Base-by-base conservation (phyloP, 2,888 invertebrate genomes). In the Anoncus sp. region DNA sequence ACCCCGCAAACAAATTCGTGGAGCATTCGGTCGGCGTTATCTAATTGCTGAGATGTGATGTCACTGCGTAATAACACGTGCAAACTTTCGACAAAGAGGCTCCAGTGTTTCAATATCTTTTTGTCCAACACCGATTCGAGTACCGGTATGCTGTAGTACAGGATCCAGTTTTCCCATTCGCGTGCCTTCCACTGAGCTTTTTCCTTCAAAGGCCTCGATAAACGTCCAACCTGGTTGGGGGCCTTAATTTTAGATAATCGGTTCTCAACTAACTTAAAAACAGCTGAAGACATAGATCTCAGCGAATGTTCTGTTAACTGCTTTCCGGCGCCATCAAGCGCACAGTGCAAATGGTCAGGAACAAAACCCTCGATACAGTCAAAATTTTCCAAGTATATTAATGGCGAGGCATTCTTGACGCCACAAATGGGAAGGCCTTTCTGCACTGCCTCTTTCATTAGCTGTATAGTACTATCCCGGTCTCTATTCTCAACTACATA, bases 161-260 rank as follows among this genome's bases (percentile, higher is more conserved):
- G 35, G 51, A 65, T 65, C 65, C 65, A 65, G 51, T 65, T 65
- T 51, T 65, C 51, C 51, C 49, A 65, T 65, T 65, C 65, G 12
- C 65, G 65, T 49, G 65, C 24, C 49, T 65, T 65, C 65, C 65
- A 65, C 3, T 65, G 49, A 49, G 31, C 51, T 35, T 40, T 51
- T 14, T 51, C 65, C 12, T 31, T 51, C n/a, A 65, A 5, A 35
- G 65, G 51, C 18, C 65, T 35, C 1, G 51, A 35, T 49, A 65
- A 38, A 16, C 65, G 65, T 35, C 35, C 65, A 65, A 65, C 35
- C 47, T 65, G 38, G 47, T 65, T 65, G 47, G 65, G 65, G 16
- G 65, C 65, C 51, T 65, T 65, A 49, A 65, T 65, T 47, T 24
- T 47, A 22, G 24, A 65, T 22, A 31, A 31, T 31, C 31, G 3